These are phyloP conservation scores for Hemibates koningsi DNA, from an alignment of 2,113 vertebrate species.

Conservation along the genomic window DNA sequence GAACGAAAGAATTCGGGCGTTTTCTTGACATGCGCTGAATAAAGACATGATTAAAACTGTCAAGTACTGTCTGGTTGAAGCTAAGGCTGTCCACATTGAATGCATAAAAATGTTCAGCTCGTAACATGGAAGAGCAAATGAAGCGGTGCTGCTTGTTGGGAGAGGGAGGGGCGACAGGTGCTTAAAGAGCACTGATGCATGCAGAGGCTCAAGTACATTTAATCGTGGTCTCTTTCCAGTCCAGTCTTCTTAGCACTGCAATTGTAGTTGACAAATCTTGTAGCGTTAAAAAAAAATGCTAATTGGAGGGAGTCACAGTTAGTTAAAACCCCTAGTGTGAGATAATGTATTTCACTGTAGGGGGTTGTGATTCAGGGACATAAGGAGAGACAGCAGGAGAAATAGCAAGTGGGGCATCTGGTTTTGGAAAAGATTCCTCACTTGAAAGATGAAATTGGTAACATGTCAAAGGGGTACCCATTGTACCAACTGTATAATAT, in stretches of 20 bases:
- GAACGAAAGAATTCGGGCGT: not conserved
- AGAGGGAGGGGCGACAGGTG: slow-evolving; percentile 9
- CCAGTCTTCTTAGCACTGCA: not conserved
- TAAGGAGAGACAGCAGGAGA: slow-evolving; percentile 3
- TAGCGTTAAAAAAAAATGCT: not conserved
- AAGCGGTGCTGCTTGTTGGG: slow-evolving; percentile 7
- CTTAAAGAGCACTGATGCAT: slow-evolving; percentile 21
- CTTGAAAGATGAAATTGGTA: not conserved
- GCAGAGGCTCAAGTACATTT: slow-evolving; percentile 1
- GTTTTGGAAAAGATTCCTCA: not conserved
- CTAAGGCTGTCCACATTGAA: not conserved
- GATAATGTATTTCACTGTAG: slow-evolving; percentile 4
- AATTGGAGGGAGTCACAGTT: slow-evolving; percentile 44
- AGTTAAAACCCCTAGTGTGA: slow-evolving; percentile 37
- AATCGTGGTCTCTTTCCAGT: not conserved
- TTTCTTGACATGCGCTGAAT: not conserved
- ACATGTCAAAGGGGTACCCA: not conserved
- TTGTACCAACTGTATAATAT: not conserved
- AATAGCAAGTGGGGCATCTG: not conserved
- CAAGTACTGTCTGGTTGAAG: not conserved
- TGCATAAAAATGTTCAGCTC: not conserved
- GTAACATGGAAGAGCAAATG: slow-evolving; percentile 1
- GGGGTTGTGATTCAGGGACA: slow-evolving; percentile 12
- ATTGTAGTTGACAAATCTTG: slow-evolving; percentile 9
- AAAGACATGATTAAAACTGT: not conserved